Conservation (phyloP, 2,888 invertebrate species). For the Hypercompe scribonia region DNA sequence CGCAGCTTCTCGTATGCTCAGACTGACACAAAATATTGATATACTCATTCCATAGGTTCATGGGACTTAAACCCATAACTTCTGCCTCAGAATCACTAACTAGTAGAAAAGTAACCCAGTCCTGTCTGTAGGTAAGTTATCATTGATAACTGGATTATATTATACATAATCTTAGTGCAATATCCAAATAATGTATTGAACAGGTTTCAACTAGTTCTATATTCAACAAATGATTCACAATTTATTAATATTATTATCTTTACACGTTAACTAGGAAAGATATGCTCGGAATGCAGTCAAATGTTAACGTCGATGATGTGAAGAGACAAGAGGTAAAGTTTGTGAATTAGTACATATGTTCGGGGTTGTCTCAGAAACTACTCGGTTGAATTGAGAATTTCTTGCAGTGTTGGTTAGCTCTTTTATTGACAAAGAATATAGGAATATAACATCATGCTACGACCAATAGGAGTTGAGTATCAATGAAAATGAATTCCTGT, state of each 20-base stretch:
- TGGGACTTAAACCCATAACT: neutral
- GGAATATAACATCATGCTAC: too few relatives aligned
- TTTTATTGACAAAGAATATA: too few relatives aligned
- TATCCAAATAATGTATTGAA: neutral
- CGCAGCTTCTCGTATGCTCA: too few relatives aligned
- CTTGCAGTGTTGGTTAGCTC: too few relatives aligned
- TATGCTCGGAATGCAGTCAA: neutral
- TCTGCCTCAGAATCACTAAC: neutral
- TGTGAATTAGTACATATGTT: too few relatives aligned
- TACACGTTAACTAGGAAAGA: neutral
- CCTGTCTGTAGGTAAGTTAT: neutral
- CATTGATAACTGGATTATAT: neutral
- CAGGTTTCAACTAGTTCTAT: slow-evolving; percentile 1
- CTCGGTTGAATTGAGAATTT: too few relatives aligned
- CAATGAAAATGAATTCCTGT: too few relatives aligned
- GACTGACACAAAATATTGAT: too few relatives aligned
- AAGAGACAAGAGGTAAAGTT: neutral
- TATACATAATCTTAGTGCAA: neutral
- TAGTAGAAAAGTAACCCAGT: neutral
- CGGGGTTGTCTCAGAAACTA: too few relatives aligned
- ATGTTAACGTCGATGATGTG: neutral
- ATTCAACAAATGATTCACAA: neutral
- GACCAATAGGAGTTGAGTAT: too few relatives aligned
- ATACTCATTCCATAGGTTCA: too few relatives aligned
- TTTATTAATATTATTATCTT: neutral